phyloP scores from a whole-genome alignment of 2,797 vertebrate genomes.

The Neosilurus mollespiculum region DNA sequence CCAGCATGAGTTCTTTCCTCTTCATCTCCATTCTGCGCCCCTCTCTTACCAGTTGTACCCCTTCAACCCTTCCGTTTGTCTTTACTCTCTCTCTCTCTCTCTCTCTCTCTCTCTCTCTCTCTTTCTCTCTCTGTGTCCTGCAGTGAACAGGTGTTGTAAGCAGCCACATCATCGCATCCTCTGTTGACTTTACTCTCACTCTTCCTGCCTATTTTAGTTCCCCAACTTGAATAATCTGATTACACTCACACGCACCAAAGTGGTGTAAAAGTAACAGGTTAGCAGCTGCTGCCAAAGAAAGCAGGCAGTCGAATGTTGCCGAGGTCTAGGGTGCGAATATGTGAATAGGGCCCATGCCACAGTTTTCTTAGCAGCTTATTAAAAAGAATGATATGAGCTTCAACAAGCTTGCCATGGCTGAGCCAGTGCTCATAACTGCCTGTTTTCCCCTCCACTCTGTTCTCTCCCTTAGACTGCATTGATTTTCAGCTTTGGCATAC shows the following conservation, averaged over 20 bases:
- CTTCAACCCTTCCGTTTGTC: neutral
- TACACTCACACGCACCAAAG: conserved; percentile 29
- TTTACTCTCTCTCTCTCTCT: neutral
- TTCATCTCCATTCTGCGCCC: neutral
- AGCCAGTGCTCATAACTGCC: conserved; percentile 55
- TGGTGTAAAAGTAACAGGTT: conserved; percentile 29
- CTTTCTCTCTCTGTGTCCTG: neutral
- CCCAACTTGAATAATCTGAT: conserved; percentile 15
- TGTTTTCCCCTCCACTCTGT: conserved; percentile 43
- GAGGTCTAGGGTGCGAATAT: conserved; percentile 53
- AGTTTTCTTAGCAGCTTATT: conserved; percentile 67
- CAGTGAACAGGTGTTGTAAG: conserved; percentile 15
- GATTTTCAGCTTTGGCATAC: conserved; percentile 60
- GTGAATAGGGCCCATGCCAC: conserved; percentile 43
- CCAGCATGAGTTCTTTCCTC: conserved; percentile 25
- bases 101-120: neutral
- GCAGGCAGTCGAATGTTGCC: conserved; percentile 41
- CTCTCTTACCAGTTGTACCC: neutral
- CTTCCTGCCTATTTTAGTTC: conserved; percentile 12
- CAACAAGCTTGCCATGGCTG: conserved; percentile 38
- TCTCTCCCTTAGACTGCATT: conserved; percentile 45
- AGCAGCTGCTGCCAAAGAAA: conserved; percentile 56
- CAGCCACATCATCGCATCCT: conserved; percentile 24
- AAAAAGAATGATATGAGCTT: conserved; percentile 58
- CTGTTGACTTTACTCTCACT: conserved; percentile 27